Conservation (phyloP, 2,797 vertebrate species). For the Sebastes dallii region DNA sequence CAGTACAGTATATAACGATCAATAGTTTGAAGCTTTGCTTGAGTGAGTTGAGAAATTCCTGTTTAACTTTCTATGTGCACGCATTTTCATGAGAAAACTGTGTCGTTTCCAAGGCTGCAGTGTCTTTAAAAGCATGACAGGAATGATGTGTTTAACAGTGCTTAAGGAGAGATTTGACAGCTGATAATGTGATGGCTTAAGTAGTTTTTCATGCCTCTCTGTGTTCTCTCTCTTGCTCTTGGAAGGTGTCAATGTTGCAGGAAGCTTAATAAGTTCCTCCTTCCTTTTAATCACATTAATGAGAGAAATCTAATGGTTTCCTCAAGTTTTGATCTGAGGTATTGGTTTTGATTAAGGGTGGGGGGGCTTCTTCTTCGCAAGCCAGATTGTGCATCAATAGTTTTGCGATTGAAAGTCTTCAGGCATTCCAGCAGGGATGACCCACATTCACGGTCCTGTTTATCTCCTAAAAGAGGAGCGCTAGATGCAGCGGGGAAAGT, state of each 20-base stretch:
- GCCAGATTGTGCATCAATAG: constrained; percentile 59
- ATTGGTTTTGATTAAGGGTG: constrained; percentile 61
- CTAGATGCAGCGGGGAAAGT: constrained; percentile 27
- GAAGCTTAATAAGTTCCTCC: background rate
- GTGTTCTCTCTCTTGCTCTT: background rate
- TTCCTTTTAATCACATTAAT: constrained; percentile 32
- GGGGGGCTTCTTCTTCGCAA: background rate
- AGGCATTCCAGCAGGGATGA: constrained; percentile 33
- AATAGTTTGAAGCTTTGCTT: constrained; percentile 30
- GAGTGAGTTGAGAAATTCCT: background rate
- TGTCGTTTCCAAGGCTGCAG: background rate
- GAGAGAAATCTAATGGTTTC: constrained; percentile 38
- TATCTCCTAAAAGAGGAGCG: constrained; percentile 26
- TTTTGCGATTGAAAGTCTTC: constrained; percentile 45
- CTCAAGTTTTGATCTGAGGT: constrained; percentile 42
- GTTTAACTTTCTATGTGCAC: background rate
- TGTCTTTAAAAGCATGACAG: background rate
- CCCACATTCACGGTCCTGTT: constrained; percentile 30
- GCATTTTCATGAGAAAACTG: background rate
- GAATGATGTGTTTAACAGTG: background rate
- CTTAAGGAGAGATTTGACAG: constrained; percentile 1
- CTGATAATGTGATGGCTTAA: background rate
- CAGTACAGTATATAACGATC: constrained; percentile 19
- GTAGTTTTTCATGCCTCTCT: background rate
- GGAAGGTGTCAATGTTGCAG: background rate